Evolutionary conservation across 2,797 vertebrate genomes (phyloP).

Genomic region (Aphelocoma californica): DNA sequence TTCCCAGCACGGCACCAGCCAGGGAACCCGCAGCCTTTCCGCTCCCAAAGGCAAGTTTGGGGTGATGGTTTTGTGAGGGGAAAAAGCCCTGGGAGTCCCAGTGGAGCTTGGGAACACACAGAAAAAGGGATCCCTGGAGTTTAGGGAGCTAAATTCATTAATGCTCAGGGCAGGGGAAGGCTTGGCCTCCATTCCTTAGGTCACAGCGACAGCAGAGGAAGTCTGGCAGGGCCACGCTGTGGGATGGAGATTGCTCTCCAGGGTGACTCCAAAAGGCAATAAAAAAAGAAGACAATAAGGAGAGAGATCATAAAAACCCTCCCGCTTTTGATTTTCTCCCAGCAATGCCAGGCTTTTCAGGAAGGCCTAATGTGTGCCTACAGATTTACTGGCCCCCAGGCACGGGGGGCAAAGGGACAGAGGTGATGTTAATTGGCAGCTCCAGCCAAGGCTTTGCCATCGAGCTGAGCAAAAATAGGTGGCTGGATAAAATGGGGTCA

Average conservation of each 20-base stretch:
- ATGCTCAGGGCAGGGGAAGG: neutral
- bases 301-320: conserved; percentile 59
- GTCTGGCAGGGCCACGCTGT: conserved; percentile 35
- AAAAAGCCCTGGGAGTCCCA: rapidly evolving
- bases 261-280: conserved; percentile 57
- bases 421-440: neutral
- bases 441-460: neutral
- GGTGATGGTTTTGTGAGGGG: rapidly evolving
- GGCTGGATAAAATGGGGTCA: neutral
- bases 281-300: conserved; percentile 59
- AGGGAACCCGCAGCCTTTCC: neutral
- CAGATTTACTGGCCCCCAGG: conserved; percentile 58
- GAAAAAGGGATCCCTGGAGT: neutral
- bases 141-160: neutral
- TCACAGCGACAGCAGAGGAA: conserved; percentile 49
- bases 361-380: conserved; percentile 52
- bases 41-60: rapidly evolving
- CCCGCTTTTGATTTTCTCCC: conserved; percentile 41
- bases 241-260: conserved; percentile 63
- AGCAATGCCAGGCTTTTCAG: conserved; percentile 7
- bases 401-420: conserved; percentile 9
- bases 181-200: conserved; percentile 4
- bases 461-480: neutral
- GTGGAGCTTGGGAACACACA: too few species aligned
- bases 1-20: neutral